A percentile compares a stretch with the other conserved stretches of the same genome.
Evolutionary conservation across 2,113 vertebrate genomes (phyloP).

Genomic region (Acanthisitta chloris): DNA sequence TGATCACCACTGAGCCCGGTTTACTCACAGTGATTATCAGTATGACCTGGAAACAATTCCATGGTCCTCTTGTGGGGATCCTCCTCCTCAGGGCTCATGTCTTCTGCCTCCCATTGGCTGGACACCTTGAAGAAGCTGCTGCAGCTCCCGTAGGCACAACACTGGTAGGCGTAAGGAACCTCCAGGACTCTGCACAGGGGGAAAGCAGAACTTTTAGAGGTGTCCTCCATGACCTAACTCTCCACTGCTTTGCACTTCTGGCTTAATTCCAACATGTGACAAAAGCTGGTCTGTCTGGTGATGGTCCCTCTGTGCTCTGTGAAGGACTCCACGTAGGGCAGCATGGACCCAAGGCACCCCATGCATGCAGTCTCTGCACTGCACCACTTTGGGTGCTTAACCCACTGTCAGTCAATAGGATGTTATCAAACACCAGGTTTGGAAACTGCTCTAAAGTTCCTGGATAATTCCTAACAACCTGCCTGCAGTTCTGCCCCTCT

Average conservation of each 20-base stretch:
- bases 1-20: not conserved
- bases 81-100: slow-evolving; percentile 75
- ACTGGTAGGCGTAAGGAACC: slow-evolving; percentile 94
- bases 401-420: not conserved
- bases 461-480: not conserved
- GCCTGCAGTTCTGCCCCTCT: not conserved
- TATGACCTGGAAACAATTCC: slow-evolving; percentile 78
- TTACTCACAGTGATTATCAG: slow-evolving; percentile 87
- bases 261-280: not conserved
- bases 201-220: not conserved
- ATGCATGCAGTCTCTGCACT: fast-evolving
- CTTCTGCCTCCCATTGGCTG: slow-evolving; percentile 79
- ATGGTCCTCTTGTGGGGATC: slow-evolving; percentile 81
- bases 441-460: not conserved
- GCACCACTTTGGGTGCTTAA: not conserved
- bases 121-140: slow-evolving; percentile 76
- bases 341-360: not conserved
- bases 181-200: slow-evolving; percentile 83
- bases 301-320: not conserved
- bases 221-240: not conserved
- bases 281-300: not conserved
- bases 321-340: not conserved
- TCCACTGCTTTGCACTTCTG: not conserved
- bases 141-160: slow-evolving; percentile 88
- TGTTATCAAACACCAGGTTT: not conserved